A percentile compares a stretch with the other conserved stretches of the same genome.
Conservation (phyloP, 2,113 vertebrate genomes). For the Hystrix cristata region DNA sequence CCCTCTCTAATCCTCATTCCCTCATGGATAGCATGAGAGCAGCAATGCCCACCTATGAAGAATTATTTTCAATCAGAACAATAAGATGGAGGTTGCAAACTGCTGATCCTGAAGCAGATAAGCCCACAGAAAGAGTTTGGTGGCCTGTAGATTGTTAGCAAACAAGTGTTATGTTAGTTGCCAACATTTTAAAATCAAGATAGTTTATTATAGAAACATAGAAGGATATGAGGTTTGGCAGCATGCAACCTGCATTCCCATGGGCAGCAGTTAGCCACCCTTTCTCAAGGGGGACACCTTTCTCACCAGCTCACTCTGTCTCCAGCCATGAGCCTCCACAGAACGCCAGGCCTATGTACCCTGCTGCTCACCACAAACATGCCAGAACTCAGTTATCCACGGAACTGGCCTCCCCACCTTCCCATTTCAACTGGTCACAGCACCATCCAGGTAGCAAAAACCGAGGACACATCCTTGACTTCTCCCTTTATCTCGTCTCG, state of each 20-base stretch:
- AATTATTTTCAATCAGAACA: background rate
- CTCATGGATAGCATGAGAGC: background rate
- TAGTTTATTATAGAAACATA: background rate
- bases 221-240: background rate
- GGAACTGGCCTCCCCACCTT: background rate
- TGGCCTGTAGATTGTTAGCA: background rate
- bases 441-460: background rate
- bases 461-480: background rate
- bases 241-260: background rate
- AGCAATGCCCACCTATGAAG: background rate
- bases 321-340: background rate
- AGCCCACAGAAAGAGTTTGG: background rate
- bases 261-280: background rate
- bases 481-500: background rate
- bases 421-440: background rate
- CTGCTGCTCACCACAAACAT: background rate
- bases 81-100: background rate
- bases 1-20: background rate
- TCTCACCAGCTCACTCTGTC: background rate
- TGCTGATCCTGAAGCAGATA: background rate
- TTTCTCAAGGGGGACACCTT: background rate
- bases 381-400: background rate
- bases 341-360: background rate
- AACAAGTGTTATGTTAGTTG: background rate
- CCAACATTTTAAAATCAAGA: background rate